Base-by-base conservation (phyloP, 2,797 vertebrate species). In the Myotis planiceps region DNA sequence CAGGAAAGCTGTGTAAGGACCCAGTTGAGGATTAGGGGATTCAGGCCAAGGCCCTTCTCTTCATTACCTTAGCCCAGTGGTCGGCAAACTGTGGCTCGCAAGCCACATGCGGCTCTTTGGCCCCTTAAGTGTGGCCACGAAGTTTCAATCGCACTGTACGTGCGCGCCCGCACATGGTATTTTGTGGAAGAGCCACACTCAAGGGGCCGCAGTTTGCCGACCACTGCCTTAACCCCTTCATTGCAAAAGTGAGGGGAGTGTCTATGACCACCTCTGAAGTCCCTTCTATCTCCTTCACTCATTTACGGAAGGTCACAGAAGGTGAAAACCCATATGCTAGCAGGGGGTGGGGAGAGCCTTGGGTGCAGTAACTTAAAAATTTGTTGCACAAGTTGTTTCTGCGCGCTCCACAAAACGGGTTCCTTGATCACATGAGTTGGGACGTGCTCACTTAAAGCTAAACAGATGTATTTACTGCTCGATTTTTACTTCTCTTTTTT, bases 401-500 rank as follows among this genome's bases (percentile, higher is more conserved):
- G 4, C 37, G 76, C 8, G n/a, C 0, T 76, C 32, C 42, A 45
- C 58, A 47, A 51, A 60, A 12, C 1, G 18, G 34, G 14, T 76
- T 95, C 86, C 39, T 47, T 15, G 69, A 53, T 79, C 15, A 49
- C n/a, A 4, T 34, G 83, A 86, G 21, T 92, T 63, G n/a, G 45
- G 63, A 89, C 25, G 1, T 72, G 5, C 37, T 68, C 25, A 1
- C 32, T 80, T 91, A 87, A 96, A 86, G 92, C 74, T 96, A 82
- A 94, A 47, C 42, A 83, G 66, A 89, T 65, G 60, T 94, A 86
- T 92, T 95, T 94, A 95, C 83, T 91, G 34, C 76, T 83, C 16
- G 2, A 86, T 75, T 88, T 88, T 96, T 81, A 92, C 68, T 51
- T 91, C 69, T 92, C 3, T 84, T 92, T 93, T 96, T 96, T 71